Conservation (phyloP, 2,888 invertebrate genomes). For the Reticulitermes lucifugus region DNA sequence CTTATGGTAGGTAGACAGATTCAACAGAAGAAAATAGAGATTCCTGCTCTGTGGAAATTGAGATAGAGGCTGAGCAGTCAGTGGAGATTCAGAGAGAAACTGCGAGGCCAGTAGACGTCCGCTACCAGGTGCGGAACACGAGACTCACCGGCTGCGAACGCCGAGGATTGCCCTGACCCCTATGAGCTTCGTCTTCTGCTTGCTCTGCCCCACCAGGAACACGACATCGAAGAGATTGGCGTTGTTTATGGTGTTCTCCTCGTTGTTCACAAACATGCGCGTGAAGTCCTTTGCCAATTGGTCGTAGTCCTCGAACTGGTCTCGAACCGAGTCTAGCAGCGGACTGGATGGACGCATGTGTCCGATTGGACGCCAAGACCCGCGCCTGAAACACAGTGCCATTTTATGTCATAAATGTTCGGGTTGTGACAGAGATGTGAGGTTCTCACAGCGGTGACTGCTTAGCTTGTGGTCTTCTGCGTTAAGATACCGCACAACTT, state of each 20-base stretch:
- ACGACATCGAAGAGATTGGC: constrained; percentile 90
- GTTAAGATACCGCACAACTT: no score
- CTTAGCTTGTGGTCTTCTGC: no score
- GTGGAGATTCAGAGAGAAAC: no score
- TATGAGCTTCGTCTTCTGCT: constrained; percentile 90
- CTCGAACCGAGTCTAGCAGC: constrained; percentile 89
- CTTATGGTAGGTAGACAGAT: no score
- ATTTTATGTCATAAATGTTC: neutral
- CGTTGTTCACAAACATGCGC: constrained; percentile 86
- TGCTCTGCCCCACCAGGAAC: constrained; percentile 91
- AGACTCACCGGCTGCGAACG: constrained; percentile 83
- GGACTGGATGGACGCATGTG: constrained; percentile 96
- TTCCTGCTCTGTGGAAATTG: no score
- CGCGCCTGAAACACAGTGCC: constrained; percentile 64
- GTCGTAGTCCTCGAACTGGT: constrained; percentile 95
- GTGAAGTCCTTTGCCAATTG: constrained; percentile 94
- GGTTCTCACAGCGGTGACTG: neutral
- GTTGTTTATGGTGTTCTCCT: constrained; percentile 81
- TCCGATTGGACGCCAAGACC: constrained; percentile 94
- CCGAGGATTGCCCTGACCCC: constrained; percentile 93
- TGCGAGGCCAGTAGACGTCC: no score
- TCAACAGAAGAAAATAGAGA: no score
- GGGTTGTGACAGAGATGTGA: neutral
- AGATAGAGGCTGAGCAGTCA: no score
- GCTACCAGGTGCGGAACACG: no score